Evolutionary conservation across 2,113 vertebrate species (phyloP), one percentile per base, ranked within the genome.

Genomic region (Centropristis striata): DNA sequence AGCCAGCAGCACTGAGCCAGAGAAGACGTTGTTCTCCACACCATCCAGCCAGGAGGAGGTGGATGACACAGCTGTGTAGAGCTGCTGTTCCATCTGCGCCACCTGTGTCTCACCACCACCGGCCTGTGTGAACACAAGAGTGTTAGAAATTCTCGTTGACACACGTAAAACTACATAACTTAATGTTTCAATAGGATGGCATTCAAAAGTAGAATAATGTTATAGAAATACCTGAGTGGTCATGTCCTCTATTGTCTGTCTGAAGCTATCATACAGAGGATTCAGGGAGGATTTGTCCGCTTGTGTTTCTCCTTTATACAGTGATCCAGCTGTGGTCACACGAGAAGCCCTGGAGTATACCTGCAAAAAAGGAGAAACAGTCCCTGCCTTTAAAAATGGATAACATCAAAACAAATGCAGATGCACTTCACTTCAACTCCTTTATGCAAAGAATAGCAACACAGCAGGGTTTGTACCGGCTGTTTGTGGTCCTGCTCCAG

Each of bases 41-140:
- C 93, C 92, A 85, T 98, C 96, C 72, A 98, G 81, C 97, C 97
- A 99, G 5, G 92, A 70, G 0, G 96, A 97, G 0, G 96, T 94
- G 9, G 96, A 95, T 11, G 95, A 93, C 32, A 97, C 94, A 11
- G 96, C 96, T 3, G 95, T 90, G 60, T 96, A 97, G 3, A 99
- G 85, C 83, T 96, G 97, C 85, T 96, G 96, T 50, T 98, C 97
- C 88, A 97, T 90, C 36, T 91, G 86, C 11, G 90, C 58, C 50
- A 85, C 93, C 73, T 94, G 93, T 11, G 59, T 86, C 76, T 95
- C 93, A 4, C 86, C 72, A 41, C 0, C 85, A 37, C 77, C 89
- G 53, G 88, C 60, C 96, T 97, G 63, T n/a, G 13, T 1, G 58
- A 23, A 72, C 42, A 85, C 5, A 73, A n/a, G n/a, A 57, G 41